Base-by-base conservation (phyloP, 2,113 vertebrate genomes). In the Syrmaticus mikado region DNA sequence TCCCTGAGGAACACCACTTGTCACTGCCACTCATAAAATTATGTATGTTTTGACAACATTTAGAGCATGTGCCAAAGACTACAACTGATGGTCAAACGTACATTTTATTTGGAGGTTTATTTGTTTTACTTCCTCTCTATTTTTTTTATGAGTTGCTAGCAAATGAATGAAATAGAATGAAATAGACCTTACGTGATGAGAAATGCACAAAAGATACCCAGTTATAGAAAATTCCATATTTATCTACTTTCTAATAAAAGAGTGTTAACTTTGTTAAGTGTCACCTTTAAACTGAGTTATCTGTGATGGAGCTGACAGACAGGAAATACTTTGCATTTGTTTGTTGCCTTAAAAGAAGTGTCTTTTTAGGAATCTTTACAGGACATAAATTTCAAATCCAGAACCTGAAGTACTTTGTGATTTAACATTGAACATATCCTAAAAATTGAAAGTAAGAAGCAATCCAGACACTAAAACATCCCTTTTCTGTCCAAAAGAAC, bases 11-110 rank as follows among this genome's bases (percentile, higher is more conserved):
- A 50, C 13, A 13, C 48, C 48, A 50, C 7, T 50, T 8, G 13
- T 50, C 48, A 50, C 24, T 7, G 48, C 24, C 24, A 50, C 48
- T 50, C 48, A 50, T 50, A 24, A 90, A 89, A 90, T 82, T 73
- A 85, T 8, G 67, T 34, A 43, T 66, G 27, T 85, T 96, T 95
- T 93, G 13, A 81, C 55, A 91, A 34, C 18, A 28, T 79, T 53
- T 83, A 81, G 11, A 72, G 11, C 72, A 82, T 41, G 21, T 87
- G 61, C 65, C 76, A 82, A 60, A 92, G 40, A 83, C 92, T 94
- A 76, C 7, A 65, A 30, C 19, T 85, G 57, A 81, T 70, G 58
- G 58, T 89, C 74, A 87, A 55, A 28, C 45, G 10, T 52, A 21
- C 4, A 72, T 20, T n/a, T n/a, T n/a, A n/a, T n/a, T n/a, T n/a